Evolutionary conservation across 2,888 invertebrate genomes (phyloP).

Genomic region (Polymixis flavicincta): DNA sequence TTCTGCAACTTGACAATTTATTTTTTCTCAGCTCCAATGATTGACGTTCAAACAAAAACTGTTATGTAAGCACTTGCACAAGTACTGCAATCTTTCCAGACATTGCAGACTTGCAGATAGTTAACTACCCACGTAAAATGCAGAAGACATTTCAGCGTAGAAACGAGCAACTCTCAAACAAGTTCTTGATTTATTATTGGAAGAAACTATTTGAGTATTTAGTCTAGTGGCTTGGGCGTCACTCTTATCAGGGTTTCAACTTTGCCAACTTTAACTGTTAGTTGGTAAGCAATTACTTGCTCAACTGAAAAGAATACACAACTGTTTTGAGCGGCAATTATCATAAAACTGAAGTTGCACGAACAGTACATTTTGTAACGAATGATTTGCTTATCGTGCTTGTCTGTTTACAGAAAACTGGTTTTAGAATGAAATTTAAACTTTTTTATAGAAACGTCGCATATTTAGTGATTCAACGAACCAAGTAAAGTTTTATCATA

Average conservation of each 20-base stretch:
- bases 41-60: constrained; percentile 31
- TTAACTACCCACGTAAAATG: constrained; percentile 58
- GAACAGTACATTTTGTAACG: constrained; percentile 11
- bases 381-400: constrained; percentile 17
- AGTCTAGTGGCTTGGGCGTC: constrained; percentile 80
- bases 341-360: constrained; percentile 40
- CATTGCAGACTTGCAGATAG: constrained; percentile 55
- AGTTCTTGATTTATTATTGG: constrained; percentile 84
- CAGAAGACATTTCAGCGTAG: constrained; percentile 63
- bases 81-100: constrained; percentile 58
- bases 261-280: constrained; percentile 71
- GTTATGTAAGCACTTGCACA: constrained; percentile 43
- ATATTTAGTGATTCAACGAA: neutral
- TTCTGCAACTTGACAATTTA: no score
- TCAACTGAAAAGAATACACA: constrained; percentile 65
- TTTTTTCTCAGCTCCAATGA: constrained; percentile 16
- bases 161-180: constrained; percentile 73
- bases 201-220: constrained; percentile 83
- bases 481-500: neutral
- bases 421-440: neutral
- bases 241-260: constrained; percentile 78
- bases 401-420: neutral
- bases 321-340: constrained; percentile 59
- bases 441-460: no score
- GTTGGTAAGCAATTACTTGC: constrained; percentile 72